A percentile compares a stretch with the other conserved stretches of the same genome.
These are phyloP conservation scores for Anabacerthia variegaticeps DNA, from an alignment of 2,797 vertebrate genomes.

Conservation along the genomic window DNA sequence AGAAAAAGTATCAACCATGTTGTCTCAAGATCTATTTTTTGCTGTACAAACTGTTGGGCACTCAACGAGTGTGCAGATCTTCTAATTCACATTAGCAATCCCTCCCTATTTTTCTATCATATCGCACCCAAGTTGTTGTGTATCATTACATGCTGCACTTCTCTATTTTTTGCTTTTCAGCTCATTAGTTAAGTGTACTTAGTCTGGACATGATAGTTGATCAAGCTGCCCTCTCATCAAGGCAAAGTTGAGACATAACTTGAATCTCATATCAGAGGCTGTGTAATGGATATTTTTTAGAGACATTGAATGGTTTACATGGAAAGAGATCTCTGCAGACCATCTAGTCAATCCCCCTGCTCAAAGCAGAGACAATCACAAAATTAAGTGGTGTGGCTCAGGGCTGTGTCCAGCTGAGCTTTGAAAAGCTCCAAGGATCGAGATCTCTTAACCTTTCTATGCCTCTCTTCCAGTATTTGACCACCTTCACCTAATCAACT, in stretches of 20 bases:
- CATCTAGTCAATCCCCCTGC: not conserved
- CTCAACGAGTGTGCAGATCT: fast-evolving
- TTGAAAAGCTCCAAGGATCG: not conserved
- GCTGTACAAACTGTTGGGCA: not conserved
- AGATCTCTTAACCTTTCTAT: not conserved
- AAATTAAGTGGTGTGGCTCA: not conserved
- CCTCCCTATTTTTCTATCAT: not conserved
- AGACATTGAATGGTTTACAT: not conserved
- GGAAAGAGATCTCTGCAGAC: not conserved
- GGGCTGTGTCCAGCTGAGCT: not conserved
- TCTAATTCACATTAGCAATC: not conserved
- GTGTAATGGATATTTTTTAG: not conserved
- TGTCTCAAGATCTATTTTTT: not conserved
- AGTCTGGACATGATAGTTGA: not conserved
- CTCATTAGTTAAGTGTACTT: not conserved
- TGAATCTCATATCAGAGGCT: not conserved
- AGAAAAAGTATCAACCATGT: not conserved
- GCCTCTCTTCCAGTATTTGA: not conserved
- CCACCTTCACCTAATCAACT: not conserved
- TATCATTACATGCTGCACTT: not conserved
- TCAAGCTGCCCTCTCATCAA: not conserved
- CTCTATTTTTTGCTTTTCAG: not conserved
- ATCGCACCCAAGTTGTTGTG: not conserved
- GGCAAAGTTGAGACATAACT: not conserved
- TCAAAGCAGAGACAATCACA: not conserved